Base-by-base conservation (phyloP, 2,113 vertebrate species). In the Gopherus flavomarginatus region DNA sequence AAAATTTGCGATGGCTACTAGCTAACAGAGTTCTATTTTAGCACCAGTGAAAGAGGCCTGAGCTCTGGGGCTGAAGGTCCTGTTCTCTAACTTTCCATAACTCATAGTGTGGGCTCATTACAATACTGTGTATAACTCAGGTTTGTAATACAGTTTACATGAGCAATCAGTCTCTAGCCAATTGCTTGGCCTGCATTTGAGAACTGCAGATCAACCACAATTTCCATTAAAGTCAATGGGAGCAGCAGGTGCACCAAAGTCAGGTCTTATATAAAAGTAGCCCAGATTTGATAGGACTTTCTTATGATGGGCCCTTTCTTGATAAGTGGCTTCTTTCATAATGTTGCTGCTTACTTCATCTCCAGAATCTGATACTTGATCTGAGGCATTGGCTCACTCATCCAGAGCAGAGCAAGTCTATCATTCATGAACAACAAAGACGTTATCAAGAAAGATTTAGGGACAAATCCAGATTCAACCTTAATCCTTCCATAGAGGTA, bases 361-460 rank as follows among this genome's bases (percentile, higher is more conserved):
- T 57, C 26, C 56, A 57, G 57, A 27, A 50, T 87, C 75, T 35
- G 88, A 86, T 79, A 17, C 62, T 93, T 80, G 1, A 1, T 52
- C 19, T 3, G 87, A 86, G 87, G 77, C 83, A 31, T 8, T 90
- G 95, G 65, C 72, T 94, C 35, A 16, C 53, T 85, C 84, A 27
- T 19, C 90, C 85, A 89, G 85, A 85, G 83, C 75, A 89, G 80
- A 93, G 69, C 56, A 81, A 3, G 19, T 92, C 91, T 65, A 1
- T 86, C 72, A 81, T 78, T 88, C 47, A 1, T 83, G 12, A 5
- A 85, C 91, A 92, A 52, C 89, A 92, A 82, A 86, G 87, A 72
- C 17, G 44, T 88, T 94, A 82, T 90, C 86, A 94, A 11, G 72
- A 90, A 89, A 94, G 86, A 57, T 88, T 65, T 72, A 50, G 89